Percentiles rank a stretch among this genome's conserved stretches.
Conservation (phyloP, 2,113 vertebrate species). For the Engraulis encrasicolus region DNA sequence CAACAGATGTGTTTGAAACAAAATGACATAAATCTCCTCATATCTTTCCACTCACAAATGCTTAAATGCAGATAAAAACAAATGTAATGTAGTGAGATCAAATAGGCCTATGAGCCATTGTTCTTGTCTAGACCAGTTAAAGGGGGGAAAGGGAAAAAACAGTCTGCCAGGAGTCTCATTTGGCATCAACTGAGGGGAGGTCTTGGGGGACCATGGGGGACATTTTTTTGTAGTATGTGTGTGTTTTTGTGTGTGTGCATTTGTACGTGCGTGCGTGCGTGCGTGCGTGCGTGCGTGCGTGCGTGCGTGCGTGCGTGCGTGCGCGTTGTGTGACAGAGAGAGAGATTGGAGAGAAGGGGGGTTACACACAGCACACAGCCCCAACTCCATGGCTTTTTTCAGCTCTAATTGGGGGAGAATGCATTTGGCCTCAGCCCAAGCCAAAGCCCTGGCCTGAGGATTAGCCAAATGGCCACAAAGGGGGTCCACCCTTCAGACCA, state of each 20-base stretch:
- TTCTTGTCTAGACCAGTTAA: constrained; percentile 11
- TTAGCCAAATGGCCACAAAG: constrained; percentile 40
- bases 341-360: neutral
- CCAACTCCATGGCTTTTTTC: constrained; percentile 12
- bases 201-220: neutral
- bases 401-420: constrained; percentile 27
- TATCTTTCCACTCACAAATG: neutral
- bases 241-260: no score
- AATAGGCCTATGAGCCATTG: constrained; percentile 13
- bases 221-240: no score
- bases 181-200: constrained; percentile 3
- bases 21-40: neutral
- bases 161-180: neutral
- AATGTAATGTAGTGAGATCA: neutral
- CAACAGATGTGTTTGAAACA: neutral
- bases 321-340: no score
- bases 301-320: no score
- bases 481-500: constrained; percentile 24
- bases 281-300: no score
- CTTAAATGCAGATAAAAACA: neutral
- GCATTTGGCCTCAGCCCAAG: neutral
- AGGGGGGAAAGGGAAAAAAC: neutral
- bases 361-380: neutral
- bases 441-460: constrained; percentile 9
- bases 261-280: no score